Evolutionary conservation across 2,113 vertebrate species (phyloP).

Genomic region (Actenoides lindsayi): DNA sequence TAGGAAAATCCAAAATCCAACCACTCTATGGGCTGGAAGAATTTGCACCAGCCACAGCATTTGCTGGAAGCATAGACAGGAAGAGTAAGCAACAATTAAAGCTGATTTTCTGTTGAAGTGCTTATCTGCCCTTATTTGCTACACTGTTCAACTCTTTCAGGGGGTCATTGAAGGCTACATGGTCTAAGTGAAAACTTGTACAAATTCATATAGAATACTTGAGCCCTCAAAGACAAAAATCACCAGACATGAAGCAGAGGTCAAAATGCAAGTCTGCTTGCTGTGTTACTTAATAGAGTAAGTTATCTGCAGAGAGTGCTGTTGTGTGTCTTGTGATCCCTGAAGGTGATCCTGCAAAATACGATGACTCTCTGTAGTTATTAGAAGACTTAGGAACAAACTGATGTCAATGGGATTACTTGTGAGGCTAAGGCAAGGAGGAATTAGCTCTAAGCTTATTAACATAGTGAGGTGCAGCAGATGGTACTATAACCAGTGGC

Average conservation of each 20-base stretch:
- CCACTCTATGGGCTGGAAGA: background rate
- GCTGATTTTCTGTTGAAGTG: background rate
- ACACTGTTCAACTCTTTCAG: background rate
- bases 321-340: background rate
- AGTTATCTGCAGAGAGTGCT: background rate
- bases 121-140: background rate
- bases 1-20: background rate
- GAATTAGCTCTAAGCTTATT: constrained; percentile 22
- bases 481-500: background rate
- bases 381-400: constrained; percentile 21
- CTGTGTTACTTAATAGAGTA: background rate
- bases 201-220: background rate
- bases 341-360: constrained; percentile 37
- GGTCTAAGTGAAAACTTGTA: background rate
- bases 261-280: background rate
- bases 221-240: background rate
- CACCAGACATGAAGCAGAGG: background rate
- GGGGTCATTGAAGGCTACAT: background rate
- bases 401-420: constrained; percentile 33
- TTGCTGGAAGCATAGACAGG: background rate
- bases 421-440: constrained; percentile 11
- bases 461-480: background rate
- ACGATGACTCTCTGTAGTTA: background rate
- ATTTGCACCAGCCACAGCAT: background rate
- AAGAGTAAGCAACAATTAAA: background rate